These are phyloP conservation scores for Podocnemis expansa DNA, from an alignment of 2,113 vertebrate genomes.

Conservation along the genomic window DNA sequence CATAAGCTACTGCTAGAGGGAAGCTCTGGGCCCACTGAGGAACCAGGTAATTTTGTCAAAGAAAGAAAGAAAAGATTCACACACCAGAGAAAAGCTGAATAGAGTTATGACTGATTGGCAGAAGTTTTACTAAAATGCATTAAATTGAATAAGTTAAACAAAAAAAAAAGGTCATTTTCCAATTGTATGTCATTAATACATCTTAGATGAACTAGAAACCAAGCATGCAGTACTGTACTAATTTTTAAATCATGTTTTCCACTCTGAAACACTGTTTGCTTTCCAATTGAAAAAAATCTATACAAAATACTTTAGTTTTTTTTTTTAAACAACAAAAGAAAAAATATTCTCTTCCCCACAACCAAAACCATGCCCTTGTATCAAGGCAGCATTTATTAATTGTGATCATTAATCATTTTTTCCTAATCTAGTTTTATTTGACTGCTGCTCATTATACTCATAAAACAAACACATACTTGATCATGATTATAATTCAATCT, in stretches of 20 bases:
- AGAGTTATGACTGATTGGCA: background rate
- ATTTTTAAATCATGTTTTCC: background rate
- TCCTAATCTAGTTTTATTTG: slow-evolving; percentile 59
- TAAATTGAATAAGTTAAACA: background rate
- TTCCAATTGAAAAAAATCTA: background rate
- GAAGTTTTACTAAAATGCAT: background rate
- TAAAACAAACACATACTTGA: slow-evolving; percentile 47
- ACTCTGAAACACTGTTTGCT: background rate
- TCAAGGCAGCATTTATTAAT: slow-evolving; percentile 24
- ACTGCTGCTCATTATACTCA: slow-evolving; percentile 52
- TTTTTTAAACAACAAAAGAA: background rate
- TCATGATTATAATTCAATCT: slow-evolving; percentile 52
- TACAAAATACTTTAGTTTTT: background rate
- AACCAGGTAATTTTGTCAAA: too few relatives aligned
- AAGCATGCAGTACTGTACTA: background rate
- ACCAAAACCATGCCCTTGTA: background rate
- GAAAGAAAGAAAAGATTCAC: background rate
- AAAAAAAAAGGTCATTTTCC: background rate
- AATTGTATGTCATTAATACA: background rate
- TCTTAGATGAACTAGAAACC: background rate
- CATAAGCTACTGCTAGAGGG: too few relatives aligned
- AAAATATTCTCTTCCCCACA: background rate
- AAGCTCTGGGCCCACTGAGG: too few relatives aligned
- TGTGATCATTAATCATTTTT: slow-evolving; percentile 45
- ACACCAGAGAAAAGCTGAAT: background rate